Conservation (phyloP, 1,140 invertebrate genomes). For the Neodiprion lecontei region DNA sequence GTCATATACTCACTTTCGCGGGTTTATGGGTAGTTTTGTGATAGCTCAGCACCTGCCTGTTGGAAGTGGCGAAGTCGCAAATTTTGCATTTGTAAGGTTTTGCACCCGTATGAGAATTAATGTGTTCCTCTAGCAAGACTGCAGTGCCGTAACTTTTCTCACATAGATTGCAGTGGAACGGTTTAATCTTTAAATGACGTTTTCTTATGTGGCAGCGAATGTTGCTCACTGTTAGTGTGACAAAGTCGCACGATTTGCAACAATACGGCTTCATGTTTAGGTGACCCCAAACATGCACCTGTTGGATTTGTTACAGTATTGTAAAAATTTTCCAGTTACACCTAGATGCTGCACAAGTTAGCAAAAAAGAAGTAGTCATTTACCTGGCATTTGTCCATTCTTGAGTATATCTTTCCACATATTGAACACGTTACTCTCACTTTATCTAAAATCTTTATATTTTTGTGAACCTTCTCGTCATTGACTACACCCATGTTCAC, state of each 20-base stretch:
- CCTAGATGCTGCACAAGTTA: neutral
- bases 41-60: conserved; percentile 42
- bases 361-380: conserved; percentile 15
- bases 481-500: conserved; percentile 41
- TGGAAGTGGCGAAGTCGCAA: conserved; percentile 40
- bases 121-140: conserved; percentile 41
- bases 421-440: conserved; percentile 41
- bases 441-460: conserved; percentile 33
- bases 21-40: conserved; percentile 43
- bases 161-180: conserved; percentile 40
- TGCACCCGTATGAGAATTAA: conserved; percentile 44
- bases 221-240: conserved; percentile 50
- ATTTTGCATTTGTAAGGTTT: conserved; percentile 40
- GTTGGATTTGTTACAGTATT: neutral
- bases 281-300: conserved; percentile 50
- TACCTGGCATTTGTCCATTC: conserved; percentile 46
- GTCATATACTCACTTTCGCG: conserved; percentile 33
- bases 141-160: conserved; percentile 39
- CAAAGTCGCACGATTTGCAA: conserved; percentile 58
- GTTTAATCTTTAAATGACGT: conserved; percentile 49
- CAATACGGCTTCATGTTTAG: conserved; percentile 52
- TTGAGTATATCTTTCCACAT: conserved; percentile 35
- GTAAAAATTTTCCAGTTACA: neutral
- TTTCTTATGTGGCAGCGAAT: conserved; percentile 47
- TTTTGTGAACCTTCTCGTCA: conserved; percentile 29